Base-by-base conservation (phyloP, 2,113 vertebrate genomes). In the Pterocles orientalis region DNA sequence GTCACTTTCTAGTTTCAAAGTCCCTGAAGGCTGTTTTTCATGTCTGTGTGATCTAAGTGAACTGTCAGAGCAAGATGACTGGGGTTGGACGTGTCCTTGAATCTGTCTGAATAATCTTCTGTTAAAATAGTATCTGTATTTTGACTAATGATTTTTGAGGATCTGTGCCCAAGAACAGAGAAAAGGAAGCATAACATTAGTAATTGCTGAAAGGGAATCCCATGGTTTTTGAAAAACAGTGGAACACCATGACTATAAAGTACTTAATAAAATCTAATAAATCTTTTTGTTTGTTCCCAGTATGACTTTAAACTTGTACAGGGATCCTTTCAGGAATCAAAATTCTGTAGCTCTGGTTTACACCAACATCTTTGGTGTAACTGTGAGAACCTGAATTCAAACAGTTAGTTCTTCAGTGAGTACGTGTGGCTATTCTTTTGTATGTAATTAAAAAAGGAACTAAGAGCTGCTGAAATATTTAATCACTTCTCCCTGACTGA, bases 381-480 rank as follows among this genome's bases (percentile, higher is more conserved):
- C 65, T 58, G 28, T 54, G 33, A 66, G 58, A 90, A 48, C 15
- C n/a, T 33, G 41, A 65, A 72, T 66, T 29, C 26, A 64, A 45
- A 23, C 51, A 83, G 61, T 92, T 86, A 78, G 64, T 91, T 79
- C 31, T 88, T 91, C 45, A 57, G 18, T n/a, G 45, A 82, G 19
- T 79, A 24, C 0, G 0, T 87, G 51, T 75, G 47, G 15, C 62
- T 86, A 36, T 62, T 70, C 43, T 66, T 94, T 39, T 21, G 24
- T 66, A 29, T 72, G 43, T 71, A 79, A 71, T 29, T 12, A 0
- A 47, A 87, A 58, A 56, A 53, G 28, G 6, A 29, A 14, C n/a
- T 93, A 77, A 93, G 92, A 88, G 66, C 75, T 80, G 10, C 66
- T 90, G 82, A 94, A 95, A 88, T 91, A 91, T 43, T 88, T 90